Conservation (phyloP, 2,113 vertebrate species). For the Echinops telfairi region DNA sequence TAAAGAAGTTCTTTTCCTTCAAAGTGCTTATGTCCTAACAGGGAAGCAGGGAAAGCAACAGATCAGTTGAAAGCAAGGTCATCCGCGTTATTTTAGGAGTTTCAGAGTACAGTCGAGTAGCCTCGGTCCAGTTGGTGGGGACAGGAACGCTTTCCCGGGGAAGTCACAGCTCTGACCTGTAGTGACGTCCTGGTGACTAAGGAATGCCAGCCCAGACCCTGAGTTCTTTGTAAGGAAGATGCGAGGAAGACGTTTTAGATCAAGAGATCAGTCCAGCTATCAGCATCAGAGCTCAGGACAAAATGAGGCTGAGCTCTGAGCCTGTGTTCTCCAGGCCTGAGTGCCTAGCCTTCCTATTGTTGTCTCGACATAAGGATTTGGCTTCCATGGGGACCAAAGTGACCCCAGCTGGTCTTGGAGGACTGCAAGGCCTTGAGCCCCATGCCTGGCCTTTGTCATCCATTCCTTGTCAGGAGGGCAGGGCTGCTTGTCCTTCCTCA, state of each 20-base stretch:
- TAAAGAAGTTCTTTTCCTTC: neutral
- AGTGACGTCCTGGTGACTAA: neutral
- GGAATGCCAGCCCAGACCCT: neutral
- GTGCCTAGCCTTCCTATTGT: neutral
- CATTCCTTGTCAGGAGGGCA: slow-evolving; percentile 45
- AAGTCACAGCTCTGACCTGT: neutral
- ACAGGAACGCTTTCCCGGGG: neutral
- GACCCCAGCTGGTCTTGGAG: neutral
- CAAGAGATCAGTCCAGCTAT: neutral
- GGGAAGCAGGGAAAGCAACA: no score
- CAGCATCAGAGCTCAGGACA: neutral
- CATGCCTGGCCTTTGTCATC: slow-evolving; percentile 62
- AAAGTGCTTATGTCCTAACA: no score
- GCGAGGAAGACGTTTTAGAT: neutral
- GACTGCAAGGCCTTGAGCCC: neutral
- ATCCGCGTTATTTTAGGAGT: neutral
- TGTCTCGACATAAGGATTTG: neutral
- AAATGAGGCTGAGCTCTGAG: neutral
- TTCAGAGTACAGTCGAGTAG: neutral
- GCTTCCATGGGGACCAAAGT: neutral
- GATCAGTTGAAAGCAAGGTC: neutral
- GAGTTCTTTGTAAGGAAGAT: neutral
- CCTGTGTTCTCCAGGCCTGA: neutral
- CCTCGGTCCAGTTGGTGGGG: neutral
- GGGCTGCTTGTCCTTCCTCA: neutral